phyloP scores from a whole-genome alignment of 2,113 vertebrate genomes.

The Psammodynastes pulverulentus region DNA sequence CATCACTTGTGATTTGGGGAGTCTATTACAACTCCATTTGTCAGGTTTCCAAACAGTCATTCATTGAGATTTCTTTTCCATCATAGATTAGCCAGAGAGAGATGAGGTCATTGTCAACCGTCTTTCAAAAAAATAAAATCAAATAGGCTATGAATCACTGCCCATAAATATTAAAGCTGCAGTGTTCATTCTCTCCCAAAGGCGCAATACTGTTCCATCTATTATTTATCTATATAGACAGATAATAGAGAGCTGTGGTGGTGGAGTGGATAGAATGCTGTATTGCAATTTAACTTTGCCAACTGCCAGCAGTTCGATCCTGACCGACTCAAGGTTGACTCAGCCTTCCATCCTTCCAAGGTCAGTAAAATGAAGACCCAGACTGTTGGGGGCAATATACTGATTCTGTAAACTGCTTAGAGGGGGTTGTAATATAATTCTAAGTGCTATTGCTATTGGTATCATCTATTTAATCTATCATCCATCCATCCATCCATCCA shows the following conservation, averaged over 20 bases:
- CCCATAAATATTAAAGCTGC: background rate
- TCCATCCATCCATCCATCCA: no score
- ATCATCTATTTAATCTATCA: no score
- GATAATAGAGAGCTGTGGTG: background rate
- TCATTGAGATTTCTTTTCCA: background rate
- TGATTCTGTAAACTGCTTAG: background rate
- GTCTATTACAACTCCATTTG: conserved; percentile 5
- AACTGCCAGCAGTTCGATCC: background rate
- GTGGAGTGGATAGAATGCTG: background rate
- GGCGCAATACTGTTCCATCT: background rate
- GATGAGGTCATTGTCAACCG: background rate
- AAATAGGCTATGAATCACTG: background rate
- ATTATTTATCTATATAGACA: background rate
- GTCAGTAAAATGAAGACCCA: background rate
- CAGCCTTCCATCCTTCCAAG: background rate
- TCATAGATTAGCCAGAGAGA: background rate
- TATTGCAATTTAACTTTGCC: background rate
- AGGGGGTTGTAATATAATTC: background rate
- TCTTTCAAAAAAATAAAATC: background rate
- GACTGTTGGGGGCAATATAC: background rate
- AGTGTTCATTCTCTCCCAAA: background rate
- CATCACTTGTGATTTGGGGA: background rate
- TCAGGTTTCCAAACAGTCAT: no score
- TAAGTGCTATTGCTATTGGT: background rate
- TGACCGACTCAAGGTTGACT: background rate